Evolutionary conservation across 2,797 vertebrate species (phyloP), one percentile per base, ranked within the genome.

Genomic region (Psittacula echo): DNA sequence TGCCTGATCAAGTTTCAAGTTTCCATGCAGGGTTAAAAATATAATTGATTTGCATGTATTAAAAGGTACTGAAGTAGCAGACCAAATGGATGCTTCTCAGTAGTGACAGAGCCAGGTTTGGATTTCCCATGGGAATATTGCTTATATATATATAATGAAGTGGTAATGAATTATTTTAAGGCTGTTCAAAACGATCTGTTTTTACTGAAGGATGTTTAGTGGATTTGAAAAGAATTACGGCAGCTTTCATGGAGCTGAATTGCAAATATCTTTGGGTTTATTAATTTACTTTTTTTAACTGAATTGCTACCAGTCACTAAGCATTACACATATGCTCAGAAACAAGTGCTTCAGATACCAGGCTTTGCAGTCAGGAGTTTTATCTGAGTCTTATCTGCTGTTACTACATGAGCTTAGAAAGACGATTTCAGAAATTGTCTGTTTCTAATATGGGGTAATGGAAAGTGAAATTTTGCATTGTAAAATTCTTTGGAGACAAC

Each of bases 121-220:
- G 27, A 20, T 68, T 20, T 84, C 32, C 76, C 9, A 1, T 58
- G 20, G 0, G 4, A 58, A 72, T 58, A 47, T 81, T 0, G 2
- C 19, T 58, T 81, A 4, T 75, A 24, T 85, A 37, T 37, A 10
- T 1, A 0, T 58, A 16, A 9, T n/a, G 34, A 87, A 72, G 26
- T 34, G 41, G 10, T 79, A 85, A 54, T 75, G 27, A 39, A 85
- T 77, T 87, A 60, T 89, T 75, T 82, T 77, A 71, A 77, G 32
- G 21, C 24, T 44, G 4, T 47, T 73, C 68, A n/a, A 71, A 34
- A 29, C 34, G 29, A 34, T 7, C 51, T 26, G 44, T 60, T 65
- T 56, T 22, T 20, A 27, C 13, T 42, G 29, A 53, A 45, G 27
- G 14, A 32, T 39, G 20, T 37, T 70, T 22, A 64, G 27, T 64